These are phyloP conservation scores for Dromaius novaehollandiae DNA, from an alignment of 2,113 vertebrate genomes.

Conservation along the genomic window DNA sequence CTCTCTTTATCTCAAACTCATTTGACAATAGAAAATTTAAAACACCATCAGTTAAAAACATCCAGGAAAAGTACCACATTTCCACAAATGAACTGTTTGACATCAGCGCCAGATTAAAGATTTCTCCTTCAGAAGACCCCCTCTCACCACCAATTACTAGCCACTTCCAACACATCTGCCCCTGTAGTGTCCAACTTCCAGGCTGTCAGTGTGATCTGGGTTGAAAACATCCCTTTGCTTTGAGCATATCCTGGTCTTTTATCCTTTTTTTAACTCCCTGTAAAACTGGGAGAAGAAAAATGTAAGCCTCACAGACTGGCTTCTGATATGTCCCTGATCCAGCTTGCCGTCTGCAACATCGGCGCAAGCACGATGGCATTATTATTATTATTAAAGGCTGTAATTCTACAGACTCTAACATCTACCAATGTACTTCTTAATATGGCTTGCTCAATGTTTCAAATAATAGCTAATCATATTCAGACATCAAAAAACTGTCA, in stretches of 20 bases:
- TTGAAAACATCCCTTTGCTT: conserved; percentile 6
- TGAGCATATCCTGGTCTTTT: neutral
- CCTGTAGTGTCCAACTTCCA: neutral
- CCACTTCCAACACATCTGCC: neutral
- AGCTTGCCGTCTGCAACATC: neutral
- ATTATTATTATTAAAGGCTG: neutral
- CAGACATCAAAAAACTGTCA: neutral
- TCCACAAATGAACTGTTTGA: neutral
- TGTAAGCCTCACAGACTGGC: neutral
- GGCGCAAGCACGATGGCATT: neutral
- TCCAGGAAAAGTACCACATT: neutral
- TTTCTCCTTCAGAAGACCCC: conserved; percentile 11
- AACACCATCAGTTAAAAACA: neutral
- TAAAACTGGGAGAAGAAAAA: neutral
- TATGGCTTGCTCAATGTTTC: neutral
- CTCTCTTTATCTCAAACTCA: neutral
- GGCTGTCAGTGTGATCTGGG: neutral
- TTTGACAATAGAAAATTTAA: neutral
- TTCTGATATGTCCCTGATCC: neutral
- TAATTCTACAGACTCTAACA: neutral
- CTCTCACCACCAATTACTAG: neutral
- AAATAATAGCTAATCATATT: neutral
- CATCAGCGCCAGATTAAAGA: neutral
- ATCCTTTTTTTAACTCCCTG: neutral
- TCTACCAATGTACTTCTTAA: neutral